Evolutionary conservation across 1,140 invertebrate genomes (phyloP), one percentile per base, ranked within the genome.

Genomic region (Drosophila orosa): DNA sequence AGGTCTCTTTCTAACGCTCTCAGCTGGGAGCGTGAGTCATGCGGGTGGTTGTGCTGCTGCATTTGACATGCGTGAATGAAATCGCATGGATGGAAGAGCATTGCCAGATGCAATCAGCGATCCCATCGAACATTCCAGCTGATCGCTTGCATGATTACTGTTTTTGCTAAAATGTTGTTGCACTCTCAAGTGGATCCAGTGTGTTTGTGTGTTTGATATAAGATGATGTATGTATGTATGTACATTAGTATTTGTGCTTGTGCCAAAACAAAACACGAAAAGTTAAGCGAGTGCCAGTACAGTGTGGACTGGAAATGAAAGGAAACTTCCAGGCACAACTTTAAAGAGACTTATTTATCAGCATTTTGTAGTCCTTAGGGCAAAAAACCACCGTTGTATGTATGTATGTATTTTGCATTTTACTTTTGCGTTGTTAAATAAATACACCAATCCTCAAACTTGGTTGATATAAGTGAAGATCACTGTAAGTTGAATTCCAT

Each of bases 51-150:
- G 19, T 10, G 19, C 19, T 54, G 31, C 48, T 33, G 48, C 48
- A 52, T 33, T 22, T 22, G 29, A 31, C 35, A 29, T 45, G 40
- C 37, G 58, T 76, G 69, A 76, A 74, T 74, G 69, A 55, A 73
- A 37, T 56, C 35, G 40, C 54, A 27, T 25, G 35, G 45, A 63
- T 56, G 33, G 17, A 35, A 50, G 35, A 29, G 71, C 71, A 72
- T 72, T 74, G 71, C 67, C 71, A 74, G 54, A 31, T 33, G 50
- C 22, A 52, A 63, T 37, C 29, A 63, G 31, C 60, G 65, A 66
- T 52, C 42, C 33, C 33, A 27, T 48, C 65, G 65, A 68, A 68
- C 45, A 52, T 68, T 68, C 61, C 65, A 68, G 65, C 65, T 68
- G 65, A 67, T 68, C 65, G 19, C 35, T 50, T 10, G 44, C 17